A percentile compares a stretch with the other conserved stretches of the same genome.
Evolutionary conservation across 2,888 invertebrate genomes (phyloP).

Genomic region (Heliconius erato): DNA sequence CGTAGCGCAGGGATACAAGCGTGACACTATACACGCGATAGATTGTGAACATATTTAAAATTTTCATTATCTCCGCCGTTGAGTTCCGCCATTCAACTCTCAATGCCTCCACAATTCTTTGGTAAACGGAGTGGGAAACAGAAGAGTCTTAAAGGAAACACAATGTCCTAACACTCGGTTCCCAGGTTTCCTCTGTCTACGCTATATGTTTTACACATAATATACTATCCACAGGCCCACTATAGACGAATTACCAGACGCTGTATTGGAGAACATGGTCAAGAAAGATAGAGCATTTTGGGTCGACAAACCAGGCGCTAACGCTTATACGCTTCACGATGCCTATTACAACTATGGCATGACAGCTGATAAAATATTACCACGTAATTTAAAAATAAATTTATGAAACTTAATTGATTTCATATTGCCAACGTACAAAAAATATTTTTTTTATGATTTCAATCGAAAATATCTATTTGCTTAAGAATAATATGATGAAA

Average conservation of each 20-base stretch:
- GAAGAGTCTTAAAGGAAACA: no score
- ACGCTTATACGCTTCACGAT: conserved; percentile 83
- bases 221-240: conserved; percentile 62
- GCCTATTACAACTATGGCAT: conserved; percentile 77
- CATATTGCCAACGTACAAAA: neutral
- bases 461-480: neutral
- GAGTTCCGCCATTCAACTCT: no score
- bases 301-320: conserved; percentile 84
- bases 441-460: neutral
- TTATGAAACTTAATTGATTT: neutral
- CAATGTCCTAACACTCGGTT: no score
- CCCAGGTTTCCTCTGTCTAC: no score
- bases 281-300: conserved; percentile 81
- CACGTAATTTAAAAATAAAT: conserved; percentile 58
- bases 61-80: no score
- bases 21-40: no score
- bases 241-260: conserved; percentile 76
- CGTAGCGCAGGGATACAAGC: no score
- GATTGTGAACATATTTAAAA: no score
- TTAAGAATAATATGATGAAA: no score
- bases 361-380: conserved; percentile 65
- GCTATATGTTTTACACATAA: conserved; percentile 45
- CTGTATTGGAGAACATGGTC: conserved; percentile 81
- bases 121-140: no score
- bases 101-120: no score